phyloP scores from a whole-genome alignment of 2,888 invertebrate species.

The Drosophila recens region DNA sequence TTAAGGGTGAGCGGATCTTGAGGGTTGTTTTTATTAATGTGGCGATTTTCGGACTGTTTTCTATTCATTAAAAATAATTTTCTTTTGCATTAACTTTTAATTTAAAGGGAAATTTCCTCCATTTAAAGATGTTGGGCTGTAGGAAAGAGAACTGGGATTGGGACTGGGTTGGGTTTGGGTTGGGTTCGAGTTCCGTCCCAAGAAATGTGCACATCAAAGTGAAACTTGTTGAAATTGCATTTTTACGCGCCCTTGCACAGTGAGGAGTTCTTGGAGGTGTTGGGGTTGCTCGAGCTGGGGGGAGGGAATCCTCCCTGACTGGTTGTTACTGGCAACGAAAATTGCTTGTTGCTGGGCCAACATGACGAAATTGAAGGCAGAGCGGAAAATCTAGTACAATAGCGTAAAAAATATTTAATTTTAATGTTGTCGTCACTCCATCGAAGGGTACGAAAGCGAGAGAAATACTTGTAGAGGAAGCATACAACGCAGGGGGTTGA shows the following conservation, averaged over 20 bases:
- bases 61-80: constrained; percentile 81
- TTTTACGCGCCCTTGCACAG: constrained; percentile 81
- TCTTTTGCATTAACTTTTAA: constrained; percentile 79
- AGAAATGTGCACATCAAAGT: constrained; percentile 80
- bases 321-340: constrained; percentile 59
- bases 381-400: constrained; percentile 61
- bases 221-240: constrained; percentile 81
- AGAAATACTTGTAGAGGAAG: not conserved
- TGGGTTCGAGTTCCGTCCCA: constrained; percentile 35
- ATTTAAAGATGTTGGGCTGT: not conserved
- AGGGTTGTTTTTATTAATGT: constrained; percentile 60
- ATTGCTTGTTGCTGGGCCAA: constrained; percentile 66
- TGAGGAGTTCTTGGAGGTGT: constrained; percentile 47
- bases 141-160: constrained; percentile 5
- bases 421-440: constrained; percentile 68
- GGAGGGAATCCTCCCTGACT: constrained; percentile 3
- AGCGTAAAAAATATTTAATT: constrained; percentile 75
- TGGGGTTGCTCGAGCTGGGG: not conserved
- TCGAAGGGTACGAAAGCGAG: constrained; percentile 16
- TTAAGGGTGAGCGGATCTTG: not conserved
- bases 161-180: constrained; percentile 21
- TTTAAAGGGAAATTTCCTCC: constrained; percentile 64
- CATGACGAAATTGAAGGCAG: constrained; percentile 49
- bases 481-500: constrained; percentile 5
- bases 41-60: constrained; percentile 74